These are phyloP conservation scores for Planiliza haematocheilus DNA, from an alignment of 2,113 vertebrate species.

Conservation along the genomic window DNA sequence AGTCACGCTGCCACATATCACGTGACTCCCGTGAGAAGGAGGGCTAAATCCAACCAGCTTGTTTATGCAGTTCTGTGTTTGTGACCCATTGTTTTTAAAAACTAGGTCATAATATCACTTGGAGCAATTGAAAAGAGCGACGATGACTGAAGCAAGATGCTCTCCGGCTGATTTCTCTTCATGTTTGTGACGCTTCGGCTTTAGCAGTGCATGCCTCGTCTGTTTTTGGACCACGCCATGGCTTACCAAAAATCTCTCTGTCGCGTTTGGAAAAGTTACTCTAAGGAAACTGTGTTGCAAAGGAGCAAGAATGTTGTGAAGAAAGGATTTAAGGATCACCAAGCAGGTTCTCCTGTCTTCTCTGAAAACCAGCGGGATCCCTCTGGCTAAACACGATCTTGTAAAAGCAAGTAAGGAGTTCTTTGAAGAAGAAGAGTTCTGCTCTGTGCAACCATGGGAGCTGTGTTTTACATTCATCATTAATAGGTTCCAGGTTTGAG, in stretches of 20 bases:
- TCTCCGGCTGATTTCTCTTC: constrained; percentile 25
- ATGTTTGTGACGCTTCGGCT: constrained; percentile 28
- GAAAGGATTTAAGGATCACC: constrained; percentile 52
- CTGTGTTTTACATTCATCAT: constrained; percentile 64
- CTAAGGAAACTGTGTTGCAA: constrained; percentile 29
- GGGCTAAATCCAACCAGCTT: constrained; percentile 49
- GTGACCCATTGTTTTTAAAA: constrained; percentile 56
- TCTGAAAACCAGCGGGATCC: constrained; percentile 58
- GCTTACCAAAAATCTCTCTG: constrained; percentile 31
- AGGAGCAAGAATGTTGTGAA: constrained; percentile 22
- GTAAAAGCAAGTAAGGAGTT: constrained; percentile 56
- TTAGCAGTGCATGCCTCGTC: constrained; percentile 15
- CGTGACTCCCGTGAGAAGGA: constrained; percentile 59
- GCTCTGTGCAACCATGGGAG: constrained; percentile 66
- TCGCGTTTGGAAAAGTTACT: constrained; percentile 44
- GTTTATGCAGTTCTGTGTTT: constrained; percentile 62
- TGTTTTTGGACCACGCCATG: constrained; percentile 39
- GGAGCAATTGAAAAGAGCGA: constrained; percentile 32
- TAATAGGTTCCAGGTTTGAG: constrained; percentile 77
- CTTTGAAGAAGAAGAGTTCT: constrained; percentile 70
- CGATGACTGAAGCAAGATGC: constrained; percentile 37
- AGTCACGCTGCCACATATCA: constrained; percentile 67
- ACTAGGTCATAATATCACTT: constrained; percentile 59
- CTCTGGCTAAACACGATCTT: constrained; percentile 52
- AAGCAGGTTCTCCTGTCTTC: constrained; percentile 41